Conservation (phyloP, 2,113 vertebrate species). For the Cranoglanis bouderius region DNA sequence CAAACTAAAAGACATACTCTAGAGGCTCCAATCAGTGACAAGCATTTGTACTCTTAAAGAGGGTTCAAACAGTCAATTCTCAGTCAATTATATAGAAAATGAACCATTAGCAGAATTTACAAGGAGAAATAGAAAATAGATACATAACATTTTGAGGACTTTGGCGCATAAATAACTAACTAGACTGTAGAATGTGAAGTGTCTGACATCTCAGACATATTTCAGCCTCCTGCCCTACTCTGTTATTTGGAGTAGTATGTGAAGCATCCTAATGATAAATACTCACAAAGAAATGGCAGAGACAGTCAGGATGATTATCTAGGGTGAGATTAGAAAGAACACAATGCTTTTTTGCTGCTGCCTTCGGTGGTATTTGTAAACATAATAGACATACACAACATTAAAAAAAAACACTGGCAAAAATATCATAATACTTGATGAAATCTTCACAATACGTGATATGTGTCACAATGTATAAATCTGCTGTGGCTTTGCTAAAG, state of each 20-base stretch:
- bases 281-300: neutral
- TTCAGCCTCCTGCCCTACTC: neutral
- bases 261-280: neutral
- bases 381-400: neutral
- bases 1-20: neutral
- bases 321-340: neutral
- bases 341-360: neutral
- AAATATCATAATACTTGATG: neutral
- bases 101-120: neutral
- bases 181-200: neutral
- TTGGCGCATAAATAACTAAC: neutral
- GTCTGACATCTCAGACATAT: neutral
- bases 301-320: neutral
- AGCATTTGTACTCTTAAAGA: neutral
- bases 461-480: neutral
- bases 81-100: neutral
- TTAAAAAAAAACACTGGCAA: neutral
- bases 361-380: neutral
- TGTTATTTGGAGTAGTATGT: neutral
- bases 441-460: neutral
- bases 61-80: neutral
- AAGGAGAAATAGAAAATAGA: neutral
- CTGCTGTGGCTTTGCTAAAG: neutral
- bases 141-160: neutral
- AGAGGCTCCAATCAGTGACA: neutral